Evolutionary conservation across 2,797 vertebrate genomes (phyloP).

Genomic region (Acanthurus lineatus): DNA sequence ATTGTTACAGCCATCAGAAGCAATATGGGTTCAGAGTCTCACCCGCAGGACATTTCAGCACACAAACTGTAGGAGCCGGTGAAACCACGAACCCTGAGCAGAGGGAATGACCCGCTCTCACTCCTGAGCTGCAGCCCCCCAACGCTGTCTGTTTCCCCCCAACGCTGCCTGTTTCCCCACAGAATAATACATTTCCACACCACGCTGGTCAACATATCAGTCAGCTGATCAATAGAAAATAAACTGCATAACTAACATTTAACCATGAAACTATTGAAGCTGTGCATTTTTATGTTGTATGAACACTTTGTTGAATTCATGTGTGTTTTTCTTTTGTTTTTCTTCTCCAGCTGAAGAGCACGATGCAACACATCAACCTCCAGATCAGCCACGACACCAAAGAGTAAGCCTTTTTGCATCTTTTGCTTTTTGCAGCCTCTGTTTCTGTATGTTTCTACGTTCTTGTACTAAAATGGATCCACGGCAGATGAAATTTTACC

Average conservation of each 20-base stretch:
- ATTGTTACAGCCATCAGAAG: no score
- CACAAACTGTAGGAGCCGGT: no score
- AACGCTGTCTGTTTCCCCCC: neutral
- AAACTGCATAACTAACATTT: neutral
- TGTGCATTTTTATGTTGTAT: no score
- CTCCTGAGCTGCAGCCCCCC: no score
- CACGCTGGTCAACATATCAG: neutral
- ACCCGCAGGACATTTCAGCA: no score
- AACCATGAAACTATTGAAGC: no score
- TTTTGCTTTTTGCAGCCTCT: neutral
- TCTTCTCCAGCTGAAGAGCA: slow-evolving; percentile 85
- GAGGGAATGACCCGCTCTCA: no score
- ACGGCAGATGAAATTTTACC: slow-evolving; percentile 1
- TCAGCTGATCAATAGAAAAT: neutral
- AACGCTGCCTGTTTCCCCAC: neutral
- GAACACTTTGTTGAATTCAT: no score
- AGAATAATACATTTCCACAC: neutral
- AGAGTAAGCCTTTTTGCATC: slow-evolving; percentile 87
- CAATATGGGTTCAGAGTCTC: no score
- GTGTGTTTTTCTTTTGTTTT: slow-evolving; percentile 27
- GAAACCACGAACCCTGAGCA: no score
- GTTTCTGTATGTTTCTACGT: neutral
- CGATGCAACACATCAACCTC: slow-evolving; percentile 87
- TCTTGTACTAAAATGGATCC: neutral
- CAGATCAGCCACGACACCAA: slow-evolving; percentile 74